A percentile compares a stretch with the other conserved stretches of the same genome.
Evolutionary conservation across 2,113 vertebrate species (phyloP).

Genomic region (Indicator indicator): DNA sequence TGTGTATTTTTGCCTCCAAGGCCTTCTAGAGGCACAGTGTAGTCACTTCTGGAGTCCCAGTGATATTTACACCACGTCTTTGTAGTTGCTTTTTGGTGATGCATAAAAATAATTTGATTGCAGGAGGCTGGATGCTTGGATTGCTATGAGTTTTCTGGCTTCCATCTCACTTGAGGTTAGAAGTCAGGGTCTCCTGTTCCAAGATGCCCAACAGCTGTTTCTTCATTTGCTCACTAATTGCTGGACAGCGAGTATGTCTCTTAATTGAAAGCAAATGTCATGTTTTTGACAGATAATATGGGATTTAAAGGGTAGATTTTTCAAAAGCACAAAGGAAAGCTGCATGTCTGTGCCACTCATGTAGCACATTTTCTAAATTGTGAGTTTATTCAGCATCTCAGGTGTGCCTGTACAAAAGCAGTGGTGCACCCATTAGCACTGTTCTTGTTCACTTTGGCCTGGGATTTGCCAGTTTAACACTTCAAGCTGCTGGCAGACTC

Average conservation of each 20-base stretch:
- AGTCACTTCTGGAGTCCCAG: not conserved
- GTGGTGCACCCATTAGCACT: not conserved
- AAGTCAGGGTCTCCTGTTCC: not conserved
- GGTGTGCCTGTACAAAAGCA: not conserved
- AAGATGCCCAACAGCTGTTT: not conserved
- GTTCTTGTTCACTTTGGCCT: not conserved
- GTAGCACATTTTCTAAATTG: not conserved
- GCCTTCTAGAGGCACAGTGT: not conserved
- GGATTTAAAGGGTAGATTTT: not conserved
- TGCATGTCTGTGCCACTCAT: not conserved
- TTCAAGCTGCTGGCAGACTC: not conserved
- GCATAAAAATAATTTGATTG: not conserved
- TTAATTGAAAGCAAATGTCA: constrained; percentile 10
- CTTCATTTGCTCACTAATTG: not conserved
- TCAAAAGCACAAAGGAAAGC: not conserved
- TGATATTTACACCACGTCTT: not conserved
- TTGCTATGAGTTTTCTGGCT: not conserved
- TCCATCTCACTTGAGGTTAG: not conserved
- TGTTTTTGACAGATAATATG: not conserved
- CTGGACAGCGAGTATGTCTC: not conserved
- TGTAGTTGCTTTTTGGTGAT: not conserved
- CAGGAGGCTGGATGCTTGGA: not conserved
- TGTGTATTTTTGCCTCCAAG: not conserved
- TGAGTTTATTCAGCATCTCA: not conserved
- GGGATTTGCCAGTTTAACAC: not conserved